A percentile compares a stretch with the other conserved stretches of the same genome.
phyloP scores from a whole-genome alignment of 2,113 vertebrate genomes.

The Nansenia antarctica region DNA sequence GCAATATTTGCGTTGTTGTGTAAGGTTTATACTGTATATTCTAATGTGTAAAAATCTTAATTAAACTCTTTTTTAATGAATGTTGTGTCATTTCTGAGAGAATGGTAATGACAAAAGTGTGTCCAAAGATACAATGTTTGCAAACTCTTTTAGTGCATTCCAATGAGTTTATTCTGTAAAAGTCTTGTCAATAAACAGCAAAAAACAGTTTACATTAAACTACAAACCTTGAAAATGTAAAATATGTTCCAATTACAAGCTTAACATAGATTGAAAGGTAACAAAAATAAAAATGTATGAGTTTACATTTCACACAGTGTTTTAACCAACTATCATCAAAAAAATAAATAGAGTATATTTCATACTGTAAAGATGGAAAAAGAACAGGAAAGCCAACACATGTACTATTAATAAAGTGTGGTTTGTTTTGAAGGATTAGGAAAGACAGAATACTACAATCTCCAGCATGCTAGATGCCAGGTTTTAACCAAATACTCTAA shows the following conservation, averaged over 20 bases:
- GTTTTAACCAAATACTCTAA: neutral
- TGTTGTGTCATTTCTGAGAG: neutral
- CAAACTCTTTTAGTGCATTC: constrained; percentile 74
- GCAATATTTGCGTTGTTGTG: neutral
- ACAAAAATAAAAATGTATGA: constrained; percentile 58
- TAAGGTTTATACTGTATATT: neutral
- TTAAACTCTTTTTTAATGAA: neutral
- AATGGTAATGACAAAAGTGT: too few relatives aligned
- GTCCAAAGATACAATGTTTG: neutral
- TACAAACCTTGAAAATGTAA: constrained; percentile 92
- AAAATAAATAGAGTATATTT: constrained; percentile 72
- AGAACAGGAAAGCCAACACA: constrained; percentile 49
- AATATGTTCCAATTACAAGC: constrained; percentile 85
- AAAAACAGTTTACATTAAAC: constrained; percentile 91
- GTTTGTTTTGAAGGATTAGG: neutral
- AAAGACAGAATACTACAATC: neutral
- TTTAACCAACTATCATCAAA: constrained; percentile 76
- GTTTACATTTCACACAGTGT: constrained; percentile 52
- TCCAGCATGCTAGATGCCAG: neutral
- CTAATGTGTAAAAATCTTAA: neutral
- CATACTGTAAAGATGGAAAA: constrained; percentile 55
- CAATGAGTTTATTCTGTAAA: constrained; percentile 98
- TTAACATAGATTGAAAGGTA: constrained; percentile 78
- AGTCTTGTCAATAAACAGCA: constrained; percentile 82
- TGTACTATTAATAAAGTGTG: constrained; percentile 29